Conservation (phyloP, 2,888 invertebrate species). For the Tryphoninae sp. region DNA sequence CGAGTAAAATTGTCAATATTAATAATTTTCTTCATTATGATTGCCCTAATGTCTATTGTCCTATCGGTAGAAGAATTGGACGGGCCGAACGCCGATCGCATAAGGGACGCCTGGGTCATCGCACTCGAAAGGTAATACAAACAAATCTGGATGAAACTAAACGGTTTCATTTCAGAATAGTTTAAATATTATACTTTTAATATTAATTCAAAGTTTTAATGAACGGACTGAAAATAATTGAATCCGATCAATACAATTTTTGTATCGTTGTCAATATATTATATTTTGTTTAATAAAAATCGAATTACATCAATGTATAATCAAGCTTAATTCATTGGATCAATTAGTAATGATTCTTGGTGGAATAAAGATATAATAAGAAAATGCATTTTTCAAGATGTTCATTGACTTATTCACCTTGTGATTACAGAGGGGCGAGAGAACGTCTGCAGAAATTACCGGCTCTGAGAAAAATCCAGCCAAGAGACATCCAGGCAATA, state of each 20-base stretch:
- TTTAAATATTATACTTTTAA: background rate
- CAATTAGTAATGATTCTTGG: too few species aligned
- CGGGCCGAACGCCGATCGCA: constrained; percentile 77
- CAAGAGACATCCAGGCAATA: constrained; percentile 82
- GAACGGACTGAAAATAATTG: background rate
- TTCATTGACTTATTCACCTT: background rate
- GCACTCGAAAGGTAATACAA: constrained; percentile 95
- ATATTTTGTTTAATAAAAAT: constrained; percentile 13
- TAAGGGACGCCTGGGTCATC: constrained; percentile 99
- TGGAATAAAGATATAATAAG: background rate
- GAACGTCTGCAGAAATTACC: constrained; percentile 96
- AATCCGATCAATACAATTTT: background rate
- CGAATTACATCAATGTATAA: background rate
- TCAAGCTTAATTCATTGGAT: background rate
- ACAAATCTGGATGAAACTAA: constrained; percentile 60
- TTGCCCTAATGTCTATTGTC: constrained; percentile 57
- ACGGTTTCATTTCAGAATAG: constrained; percentile 13
- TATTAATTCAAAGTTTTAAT: background rate
- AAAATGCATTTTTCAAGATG: constrained; percentile 8
- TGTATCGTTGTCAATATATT: background rate
- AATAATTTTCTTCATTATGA: constrained; percentile 32
- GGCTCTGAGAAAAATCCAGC: constrained; percentile 95
- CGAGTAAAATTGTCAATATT: background rate
- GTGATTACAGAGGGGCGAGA: constrained; percentile 82
- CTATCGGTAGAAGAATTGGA: constrained; percentile 79